phyloP scores from a whole-genome alignment of 2,113 vertebrate species.

The Elephantulus edwardii region DNA sequence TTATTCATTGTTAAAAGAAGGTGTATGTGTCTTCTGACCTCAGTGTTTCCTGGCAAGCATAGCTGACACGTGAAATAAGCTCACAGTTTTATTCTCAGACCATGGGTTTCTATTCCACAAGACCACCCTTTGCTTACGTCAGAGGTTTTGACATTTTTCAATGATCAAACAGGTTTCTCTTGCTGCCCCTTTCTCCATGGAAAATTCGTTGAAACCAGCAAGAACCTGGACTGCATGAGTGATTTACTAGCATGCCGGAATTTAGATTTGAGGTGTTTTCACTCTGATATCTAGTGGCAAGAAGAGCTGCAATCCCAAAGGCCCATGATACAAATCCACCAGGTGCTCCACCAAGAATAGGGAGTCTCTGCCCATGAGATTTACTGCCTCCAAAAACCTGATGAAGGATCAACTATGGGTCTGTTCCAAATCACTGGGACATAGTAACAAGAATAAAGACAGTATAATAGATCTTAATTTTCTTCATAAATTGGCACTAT shows the following conservation, averaged over 20 bases:
- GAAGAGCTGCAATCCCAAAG: no score
- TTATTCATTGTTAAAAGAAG: background rate
- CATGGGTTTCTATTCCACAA: background rate
- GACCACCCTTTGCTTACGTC: background rate
- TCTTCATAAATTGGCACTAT: background rate
- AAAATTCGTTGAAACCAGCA: background rate
- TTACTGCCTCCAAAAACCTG: no score
- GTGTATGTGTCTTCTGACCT: background rate
- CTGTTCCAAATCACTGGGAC: no score
- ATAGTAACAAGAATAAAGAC: constrained; percentile 21
- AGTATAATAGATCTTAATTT: background rate
- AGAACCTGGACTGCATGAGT: background rate
- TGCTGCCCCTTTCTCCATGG: background rate
- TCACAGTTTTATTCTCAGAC: background rate
- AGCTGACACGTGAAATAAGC: no score
- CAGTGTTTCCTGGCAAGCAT: background rate
- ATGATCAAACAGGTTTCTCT: background rate
- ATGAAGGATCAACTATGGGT: no score
- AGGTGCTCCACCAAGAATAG: no score
- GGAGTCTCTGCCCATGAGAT: no score
- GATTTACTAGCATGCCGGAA: background rate
- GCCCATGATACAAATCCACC: no score
- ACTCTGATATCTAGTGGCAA: no score
- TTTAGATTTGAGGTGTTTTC: constrained; percentile 7
- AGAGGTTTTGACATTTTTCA: background rate